Percentiles rank a stretch among this genome's conserved stretches.
Evolutionary conservation across 2,888 invertebrate genomes (phyloP).

Genomic region (Parnassius mnemosyne): DNA sequence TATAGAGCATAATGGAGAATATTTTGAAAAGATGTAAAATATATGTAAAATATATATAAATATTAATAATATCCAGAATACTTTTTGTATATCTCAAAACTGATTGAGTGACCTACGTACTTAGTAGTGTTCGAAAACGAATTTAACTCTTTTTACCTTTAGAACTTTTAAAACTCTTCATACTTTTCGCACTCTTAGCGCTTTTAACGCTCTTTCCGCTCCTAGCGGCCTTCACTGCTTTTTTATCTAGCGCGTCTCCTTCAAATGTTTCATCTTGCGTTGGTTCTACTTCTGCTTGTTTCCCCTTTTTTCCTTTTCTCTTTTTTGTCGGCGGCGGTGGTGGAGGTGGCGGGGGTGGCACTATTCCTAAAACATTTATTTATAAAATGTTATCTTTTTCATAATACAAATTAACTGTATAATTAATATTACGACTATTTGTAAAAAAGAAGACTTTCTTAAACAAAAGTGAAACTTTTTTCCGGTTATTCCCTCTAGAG

Average conservation of each 20-base stretch:
- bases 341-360: slow-evolving; percentile 64
- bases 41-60: no score
- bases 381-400: no score
- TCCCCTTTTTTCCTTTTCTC: slow-evolving; percentile 51
- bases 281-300: slow-evolving; percentile 25
- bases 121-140: not conserved
- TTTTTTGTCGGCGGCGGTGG: slow-evolving; percentile 54
- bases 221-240: slow-evolving; percentile 23
- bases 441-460: no score
- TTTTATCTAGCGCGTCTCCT: not conserved
- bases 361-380: slow-evolving; percentile 6
- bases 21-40: no score
- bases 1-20: no score
- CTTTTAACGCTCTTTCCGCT: slow-evolving; percentile 42
- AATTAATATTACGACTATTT: no score
- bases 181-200: slow-evolving; percentile 28
- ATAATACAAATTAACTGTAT: no score
- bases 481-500: no score
- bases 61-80: no score
- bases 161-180: slow-evolving; percentile 37
- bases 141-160: slow-evolving; percentile 35
- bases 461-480: no score
- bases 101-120: not conserved
- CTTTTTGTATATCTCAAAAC: not conserved
- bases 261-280: slow-evolving; percentile 27